phyloP scores from a whole-genome alignment of 2,797 vertebrate species.

The Diglossa cyanea region DNA sequence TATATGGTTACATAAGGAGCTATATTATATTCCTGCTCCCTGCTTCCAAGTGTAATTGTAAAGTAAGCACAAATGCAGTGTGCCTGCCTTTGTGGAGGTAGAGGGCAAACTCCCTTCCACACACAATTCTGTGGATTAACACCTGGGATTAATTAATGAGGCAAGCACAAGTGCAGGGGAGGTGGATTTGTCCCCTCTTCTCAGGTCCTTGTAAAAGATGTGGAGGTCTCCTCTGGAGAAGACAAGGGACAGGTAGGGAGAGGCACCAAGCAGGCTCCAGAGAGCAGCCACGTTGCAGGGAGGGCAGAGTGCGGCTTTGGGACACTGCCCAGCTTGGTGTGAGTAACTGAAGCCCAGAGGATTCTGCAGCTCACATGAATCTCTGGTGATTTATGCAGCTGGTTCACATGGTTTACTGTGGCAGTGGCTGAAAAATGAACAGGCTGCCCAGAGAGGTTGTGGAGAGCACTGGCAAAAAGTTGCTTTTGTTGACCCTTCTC shows the following conservation, averaged over 20 bases:
- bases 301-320: neutral
- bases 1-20: conserved; percentile 59
- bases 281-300: neutral
- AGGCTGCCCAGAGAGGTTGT: neutral
- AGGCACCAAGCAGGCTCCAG: neutral
- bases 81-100: neutral
- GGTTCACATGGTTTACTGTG: neutral
- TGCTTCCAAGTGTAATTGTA: conserved; percentile 40
- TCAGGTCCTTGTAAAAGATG: neutral
- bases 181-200: neutral
- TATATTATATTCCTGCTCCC: neutral
- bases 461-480: neutral
- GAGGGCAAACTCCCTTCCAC: neutral
- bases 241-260: neutral
- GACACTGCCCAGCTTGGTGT: neutral
- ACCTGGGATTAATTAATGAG: neutral
- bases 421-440: neutral
- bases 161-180: neutral
- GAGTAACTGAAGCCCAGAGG: neutral
- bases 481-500: neutral
- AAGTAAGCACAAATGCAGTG: conserved; percentile 31
- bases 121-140: fast-evolving
- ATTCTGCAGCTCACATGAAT: neutral
- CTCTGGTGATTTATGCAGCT: conserved; percentile 2
- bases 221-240: neutral